phyloP scores from a whole-genome alignment of 2,113 vertebrate genomes.

The Solea senegalensis region DNA sequence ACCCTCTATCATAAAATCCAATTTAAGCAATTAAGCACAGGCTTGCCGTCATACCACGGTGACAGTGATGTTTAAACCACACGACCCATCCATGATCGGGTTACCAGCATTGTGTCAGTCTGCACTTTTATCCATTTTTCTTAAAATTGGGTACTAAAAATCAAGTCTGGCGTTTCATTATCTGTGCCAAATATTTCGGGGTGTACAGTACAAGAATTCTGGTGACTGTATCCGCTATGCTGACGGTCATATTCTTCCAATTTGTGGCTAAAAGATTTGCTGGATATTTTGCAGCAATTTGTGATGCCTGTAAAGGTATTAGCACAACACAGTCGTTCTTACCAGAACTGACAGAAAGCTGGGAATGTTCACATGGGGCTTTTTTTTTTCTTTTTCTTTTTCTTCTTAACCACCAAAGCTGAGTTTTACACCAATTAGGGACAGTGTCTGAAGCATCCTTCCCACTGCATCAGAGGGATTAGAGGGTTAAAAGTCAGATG shows the following conservation, averaged over 20 bases:
- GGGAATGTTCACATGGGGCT: slow-evolving; percentile 17
- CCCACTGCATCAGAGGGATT: slow-evolving; percentile 65
- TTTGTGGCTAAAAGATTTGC: slow-evolving; percentile 6
- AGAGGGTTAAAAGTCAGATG: slow-evolving; percentile 80
- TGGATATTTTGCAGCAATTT: neutral
- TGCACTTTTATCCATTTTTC: slow-evolving; percentile 18
- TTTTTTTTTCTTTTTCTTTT: too few species aligned
- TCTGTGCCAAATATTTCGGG: slow-evolving; percentile 52
- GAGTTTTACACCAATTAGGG: slow-evolving; percentile 65
- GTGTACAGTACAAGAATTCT: slow-evolving; percentile 37
- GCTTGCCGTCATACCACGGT: slow-evolving; percentile 29
- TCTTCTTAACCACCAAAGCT: neutral
- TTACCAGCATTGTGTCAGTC: slow-evolving; percentile 28
- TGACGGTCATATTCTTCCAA: neutral
- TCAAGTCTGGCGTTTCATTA: slow-evolving; percentile 57
- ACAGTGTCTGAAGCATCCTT: slow-evolving; percentile 30
- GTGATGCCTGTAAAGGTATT: neutral
- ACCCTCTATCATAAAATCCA: slow-evolving; percentile 28
- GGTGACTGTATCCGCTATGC: slow-evolving; percentile 41
- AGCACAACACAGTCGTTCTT: neutral
- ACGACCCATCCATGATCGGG: slow-evolving; percentile 10
- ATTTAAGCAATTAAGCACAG: slow-evolving; percentile 53
- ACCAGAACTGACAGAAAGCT: neutral
- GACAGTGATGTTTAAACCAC: slow-evolving; percentile 38
- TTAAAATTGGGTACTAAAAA: slow-evolving; percentile 29